These are phyloP conservation scores for Aptenodytes patagonicus DNA, from an alignment of 2,113 vertebrate genomes.

Conservation along the genomic window DNA sequence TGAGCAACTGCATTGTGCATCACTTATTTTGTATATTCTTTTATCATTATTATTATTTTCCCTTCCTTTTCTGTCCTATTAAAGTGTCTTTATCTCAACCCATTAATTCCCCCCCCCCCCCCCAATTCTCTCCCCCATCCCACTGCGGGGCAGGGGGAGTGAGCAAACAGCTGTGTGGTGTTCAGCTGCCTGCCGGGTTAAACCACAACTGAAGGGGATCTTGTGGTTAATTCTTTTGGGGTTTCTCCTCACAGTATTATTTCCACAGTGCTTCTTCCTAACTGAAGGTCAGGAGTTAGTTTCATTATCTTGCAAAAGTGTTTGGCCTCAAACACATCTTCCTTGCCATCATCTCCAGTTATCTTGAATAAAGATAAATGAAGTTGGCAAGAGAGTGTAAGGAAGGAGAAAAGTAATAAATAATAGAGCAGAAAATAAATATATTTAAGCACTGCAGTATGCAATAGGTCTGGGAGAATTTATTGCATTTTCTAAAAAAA, in stretches of 20 bases:
- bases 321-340: slow-evolving; percentile 19
- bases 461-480: neutral
- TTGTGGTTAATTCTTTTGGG: neutral
- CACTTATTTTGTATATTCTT: too few relatives aligned
- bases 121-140: too few relatives aligned
- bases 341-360: neutral
- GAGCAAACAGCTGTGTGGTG: too few relatives aligned
- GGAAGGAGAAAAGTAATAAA: slow-evolving; percentile 32
- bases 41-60: too few relatives aligned
- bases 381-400: neutral
- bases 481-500: neutral
- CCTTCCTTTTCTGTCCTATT: too few relatives aligned
- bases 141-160: too few relatives aligned
- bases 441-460: neutral
- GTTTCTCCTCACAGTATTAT: neutral
- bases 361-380: neutral
- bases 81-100: too few relatives aligned
- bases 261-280: neutral
- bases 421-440: slow-evolving; percentile 45
- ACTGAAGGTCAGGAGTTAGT: neutral
- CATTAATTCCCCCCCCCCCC: too few relatives aligned
- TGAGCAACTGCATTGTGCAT: too few relatives aligned
- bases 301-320: neutral
- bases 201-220: neutral
- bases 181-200: too few relatives aligned